Evolutionary conservation across 2,113 vertebrate species (phyloP).

Genomic region (Hydrolagus affinis): DNA sequence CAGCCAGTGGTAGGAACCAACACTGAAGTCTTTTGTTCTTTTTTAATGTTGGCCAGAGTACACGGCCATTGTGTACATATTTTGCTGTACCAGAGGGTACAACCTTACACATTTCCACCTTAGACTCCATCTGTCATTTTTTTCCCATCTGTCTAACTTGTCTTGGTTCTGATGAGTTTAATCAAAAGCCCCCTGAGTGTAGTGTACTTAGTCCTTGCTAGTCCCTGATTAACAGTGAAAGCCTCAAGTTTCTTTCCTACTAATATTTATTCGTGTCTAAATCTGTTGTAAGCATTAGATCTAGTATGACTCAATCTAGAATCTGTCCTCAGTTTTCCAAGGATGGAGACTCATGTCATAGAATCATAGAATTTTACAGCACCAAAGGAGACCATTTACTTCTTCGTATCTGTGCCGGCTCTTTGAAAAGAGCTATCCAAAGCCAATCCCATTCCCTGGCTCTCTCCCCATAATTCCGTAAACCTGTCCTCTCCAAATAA

Average conservation of each 20-base stretch:
- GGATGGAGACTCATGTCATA: neutral
- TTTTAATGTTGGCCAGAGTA: too few species aligned
- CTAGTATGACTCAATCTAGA: neutral
- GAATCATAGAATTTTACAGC: too few species aligned
- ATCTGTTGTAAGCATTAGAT: neutral
- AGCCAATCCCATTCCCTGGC: too few species aligned
- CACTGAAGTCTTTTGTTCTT: too few species aligned
- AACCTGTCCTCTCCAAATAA: too few species aligned
- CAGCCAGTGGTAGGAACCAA: too few species aligned
- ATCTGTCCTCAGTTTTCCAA: neutral
- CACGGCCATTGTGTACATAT: too few species aligned
- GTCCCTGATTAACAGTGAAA: neutral
- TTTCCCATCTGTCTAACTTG: constrained; percentile 16
- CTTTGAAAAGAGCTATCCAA: too few species aligned
- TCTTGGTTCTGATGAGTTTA: constrained; percentile 10
- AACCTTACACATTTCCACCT: constrained; percentile 13
- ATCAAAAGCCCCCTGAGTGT: neutral
- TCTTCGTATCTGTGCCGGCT: too few species aligned
- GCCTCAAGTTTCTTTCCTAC: neutral
- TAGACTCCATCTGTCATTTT: constrained; percentile 25
- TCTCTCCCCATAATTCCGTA: too few species aligned
- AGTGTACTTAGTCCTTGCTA: neutral
- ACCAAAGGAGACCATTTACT: too few species aligned
- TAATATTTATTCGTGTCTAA: neutral
- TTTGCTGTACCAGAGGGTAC: neutral